Evolutionary conservation across 2,113 vertebrate genomes (phyloP), one percentile per base, ranked within the genome.

Genomic region (Alces alces): DNA sequence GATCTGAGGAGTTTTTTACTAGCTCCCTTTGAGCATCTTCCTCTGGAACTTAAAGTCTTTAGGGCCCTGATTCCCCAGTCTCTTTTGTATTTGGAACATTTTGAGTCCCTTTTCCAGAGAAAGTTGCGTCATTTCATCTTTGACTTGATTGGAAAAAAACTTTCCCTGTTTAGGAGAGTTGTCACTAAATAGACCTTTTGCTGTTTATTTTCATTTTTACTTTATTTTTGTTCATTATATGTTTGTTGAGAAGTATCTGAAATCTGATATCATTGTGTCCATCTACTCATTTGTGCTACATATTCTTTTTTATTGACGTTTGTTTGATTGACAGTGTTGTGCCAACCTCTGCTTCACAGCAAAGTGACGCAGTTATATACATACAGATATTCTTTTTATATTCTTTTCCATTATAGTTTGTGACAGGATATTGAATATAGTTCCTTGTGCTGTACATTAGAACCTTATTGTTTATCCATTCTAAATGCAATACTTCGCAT

Each of bases 61-160:
- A 14, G 2, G 21, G 60, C 33, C 50, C 73, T 1, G 15, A n/a
- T 27, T 14, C 52, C 12, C 19, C 2, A 1, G 0, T 19, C 3
- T 19, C 3, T 58, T 12, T 58, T 7, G 10, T 73, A 23, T 25
- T 11, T 3, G 7, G 30, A 28, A 2, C 1, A 15, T n/a, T 54
- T 58, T 11, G 3, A 6, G 57, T 43, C 19, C 28, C 14, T 23
- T 3, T 19, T 19, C 30, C 43, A 12, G 28, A 28, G 33, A 85
- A 66, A 85, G 16, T 2, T 11, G 13, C 39, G 25, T 47, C 33
- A 1, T 58, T 27, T 57, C 52, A 12, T 30, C 17, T 8, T 36
- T 33, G 47, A 33, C 79, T 52, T 8, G 36, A 15, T 1, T n/a
- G 30, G 10, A n/a, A 55, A 36, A 39, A 61, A 45, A 2, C 21